These are phyloP conservation scores for Fistularia tabacaria DNA, from an alignment of 2,797 vertebrate genomes.

Conservation along the genomic window DNA sequence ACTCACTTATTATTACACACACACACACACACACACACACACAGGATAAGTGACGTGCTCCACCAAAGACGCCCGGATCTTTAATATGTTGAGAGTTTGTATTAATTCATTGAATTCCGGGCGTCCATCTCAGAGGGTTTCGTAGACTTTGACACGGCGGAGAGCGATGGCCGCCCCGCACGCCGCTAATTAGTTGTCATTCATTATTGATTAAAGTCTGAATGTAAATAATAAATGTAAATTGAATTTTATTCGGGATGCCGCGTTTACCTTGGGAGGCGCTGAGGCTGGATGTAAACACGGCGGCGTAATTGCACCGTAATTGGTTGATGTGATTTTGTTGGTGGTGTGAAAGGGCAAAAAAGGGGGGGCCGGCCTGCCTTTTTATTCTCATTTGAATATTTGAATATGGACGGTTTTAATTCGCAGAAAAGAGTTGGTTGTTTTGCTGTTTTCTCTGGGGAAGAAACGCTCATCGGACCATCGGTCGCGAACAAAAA, in stretches of 20 bases:
- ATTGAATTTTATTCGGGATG: conserved; percentile 59
- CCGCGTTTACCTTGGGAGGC: conserved; percentile 32
- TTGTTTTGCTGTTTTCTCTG: no score
- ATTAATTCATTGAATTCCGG: conserved; percentile 55
- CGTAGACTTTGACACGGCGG: conserved; percentile 49
- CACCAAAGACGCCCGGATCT: conserved; percentile 55
- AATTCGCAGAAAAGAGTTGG: no score
- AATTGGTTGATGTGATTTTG: conserved; percentile 41
- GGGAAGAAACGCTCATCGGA: no score
- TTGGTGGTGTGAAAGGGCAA: conserved; percentile 34
- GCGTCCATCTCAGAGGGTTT: conserved; percentile 33
- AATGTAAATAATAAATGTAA: conserved; percentile 70
- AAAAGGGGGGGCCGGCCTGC: conserved; percentile 14
- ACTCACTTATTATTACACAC: conserved; percentile 68
- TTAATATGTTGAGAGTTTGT: conserved; percentile 41
- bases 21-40: conserved; percentile 13
- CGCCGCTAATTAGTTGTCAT: conserved; percentile 70
- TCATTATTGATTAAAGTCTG: conserved; percentile 71
- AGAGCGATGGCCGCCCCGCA: conserved; percentile 51
- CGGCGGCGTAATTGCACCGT: conserved; percentile 34
- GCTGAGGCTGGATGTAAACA: conserved; percentile 48
- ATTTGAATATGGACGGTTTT: background rate
- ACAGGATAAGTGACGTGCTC: conserved; percentile 63
- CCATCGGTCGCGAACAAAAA: no score
- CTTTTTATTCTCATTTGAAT: background rate